These are phyloP conservation scores for Capitulum mitella DNA, from an alignment of 2,888 invertebrate species.

Conservation along the genomic window DNA sequence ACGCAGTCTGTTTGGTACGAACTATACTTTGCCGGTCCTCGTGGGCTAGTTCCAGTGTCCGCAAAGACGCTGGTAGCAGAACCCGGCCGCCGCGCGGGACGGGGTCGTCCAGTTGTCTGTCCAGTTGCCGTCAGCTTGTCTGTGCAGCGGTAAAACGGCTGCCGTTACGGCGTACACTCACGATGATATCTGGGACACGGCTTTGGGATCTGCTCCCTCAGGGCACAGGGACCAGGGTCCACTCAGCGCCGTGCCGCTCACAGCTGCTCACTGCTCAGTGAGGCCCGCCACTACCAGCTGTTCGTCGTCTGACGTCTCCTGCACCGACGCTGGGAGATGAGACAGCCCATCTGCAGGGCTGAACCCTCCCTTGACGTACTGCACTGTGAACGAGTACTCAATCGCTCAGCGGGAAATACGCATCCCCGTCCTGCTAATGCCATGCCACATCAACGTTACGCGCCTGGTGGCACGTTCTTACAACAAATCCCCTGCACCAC, in stretches of 20 bases:
- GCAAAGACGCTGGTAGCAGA: not conserved
- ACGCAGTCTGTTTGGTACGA: not conserved
- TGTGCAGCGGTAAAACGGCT: not conserved
- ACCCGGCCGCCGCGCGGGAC: conserved; percentile 1
- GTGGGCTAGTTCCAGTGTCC: not conserved
- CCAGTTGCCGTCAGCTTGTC: too few species aligned
- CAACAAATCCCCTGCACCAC: not conserved
- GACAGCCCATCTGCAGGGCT: not conserved
- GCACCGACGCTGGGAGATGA: not conserved
- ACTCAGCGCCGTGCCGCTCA: not conserved
- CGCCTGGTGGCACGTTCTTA: not conserved
- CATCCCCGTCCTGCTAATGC: not conserved
- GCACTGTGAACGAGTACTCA: not conserved
- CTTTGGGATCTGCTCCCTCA: not conserved
- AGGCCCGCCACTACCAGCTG: not conserved
- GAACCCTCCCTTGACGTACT: not conserved
- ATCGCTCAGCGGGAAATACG: not conserved
- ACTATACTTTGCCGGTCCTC: not conserved
- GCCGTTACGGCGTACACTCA: not conserved
- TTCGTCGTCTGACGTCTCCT: not conserved
- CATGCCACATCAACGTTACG: not conserved
- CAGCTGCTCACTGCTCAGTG: not conserved
- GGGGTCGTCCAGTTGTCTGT: too few species aligned
- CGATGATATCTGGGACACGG: not conserved
- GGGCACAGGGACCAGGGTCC: not conserved